These are phyloP conservation scores for Chascanopsetta lugubris DNA, from an alignment of 2,113 vertebrate genomes.

Conservation along the genomic window DNA sequence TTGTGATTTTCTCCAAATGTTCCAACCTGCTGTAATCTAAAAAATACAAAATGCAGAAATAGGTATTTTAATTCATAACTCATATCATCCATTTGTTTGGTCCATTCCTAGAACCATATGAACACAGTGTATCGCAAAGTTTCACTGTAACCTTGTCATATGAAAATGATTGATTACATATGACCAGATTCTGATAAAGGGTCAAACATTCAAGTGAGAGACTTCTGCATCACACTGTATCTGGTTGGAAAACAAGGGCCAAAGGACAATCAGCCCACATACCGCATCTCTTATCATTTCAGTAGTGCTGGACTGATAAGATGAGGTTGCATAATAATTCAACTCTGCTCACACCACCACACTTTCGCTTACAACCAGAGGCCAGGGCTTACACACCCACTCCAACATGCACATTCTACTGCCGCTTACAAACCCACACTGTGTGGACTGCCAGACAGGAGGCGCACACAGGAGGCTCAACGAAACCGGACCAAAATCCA, in stretches of 20 bases:
- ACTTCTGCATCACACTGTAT: background rate
- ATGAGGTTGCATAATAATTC: slow-evolving; percentile 43
- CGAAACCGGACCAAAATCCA: slow-evolving; percentile 26
- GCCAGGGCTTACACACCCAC: slow-evolving; percentile 48
- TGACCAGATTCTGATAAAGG: too few species aligned
- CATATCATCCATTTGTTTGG: background rate
- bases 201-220: too few species aligned
- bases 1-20: background rate
- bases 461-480: slow-evolving; percentile 5
- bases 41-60: background rate
- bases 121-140: too few species aligned
- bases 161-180: too few species aligned
- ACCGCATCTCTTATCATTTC: background rate
- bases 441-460: slow-evolving; percentile 23
- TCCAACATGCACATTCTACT: slow-evolving; percentile 32
- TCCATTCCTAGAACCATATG: background rate
- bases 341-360: slow-evolving; percentile 27
- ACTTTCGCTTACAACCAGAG: slow-evolving; percentile 46
- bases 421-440: slow-evolving; percentile 31
- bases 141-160: too few species aligned
- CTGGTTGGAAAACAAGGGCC: background rate
- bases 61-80: background rate
- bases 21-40: slow-evolving; percentile 40
- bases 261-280: background rate
- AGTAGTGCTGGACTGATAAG: slow-evolving; percentile 30